Evolutionary conservation across 1,140 invertebrate species (phyloP).

Genomic region (Idris sp.): DNA sequence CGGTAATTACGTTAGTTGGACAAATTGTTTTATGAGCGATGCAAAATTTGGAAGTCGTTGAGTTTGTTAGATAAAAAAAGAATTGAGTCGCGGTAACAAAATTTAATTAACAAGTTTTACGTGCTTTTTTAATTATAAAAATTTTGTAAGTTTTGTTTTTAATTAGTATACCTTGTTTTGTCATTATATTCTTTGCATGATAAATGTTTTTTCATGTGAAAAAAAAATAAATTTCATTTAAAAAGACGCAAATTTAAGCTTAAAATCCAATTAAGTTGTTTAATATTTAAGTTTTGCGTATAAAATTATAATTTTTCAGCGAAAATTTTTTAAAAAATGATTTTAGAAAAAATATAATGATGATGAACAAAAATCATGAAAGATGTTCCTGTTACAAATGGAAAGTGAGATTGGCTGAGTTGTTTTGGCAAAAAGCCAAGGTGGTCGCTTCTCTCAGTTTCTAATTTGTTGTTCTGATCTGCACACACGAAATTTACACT

Average conservation of each 20-base stretch:
- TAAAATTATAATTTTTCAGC: too few relatives aligned
- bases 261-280: too few relatives aligned
- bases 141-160: neutral
- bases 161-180: too few relatives aligned
- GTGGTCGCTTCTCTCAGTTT: slow-evolving; percentile 58
- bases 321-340: too few relatives aligned
- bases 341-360: too few relatives aligned
- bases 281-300: too few relatives aligned
- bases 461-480: slow-evolving; percentile 51
- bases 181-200: too few relatives aligned
- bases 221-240: too few relatives aligned
- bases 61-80: slow-evolving; percentile 29
- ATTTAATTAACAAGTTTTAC: slow-evolving; percentile 38
- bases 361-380: too few relatives aligned
- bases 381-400: slow-evolving; percentile 66
- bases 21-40: slow-evolving; percentile 38
- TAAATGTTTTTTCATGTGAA: too few relatives aligned
- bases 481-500: slow-evolving; percentile 66
- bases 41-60: slow-evolving; percentile 34
- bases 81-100: slow-evolving; percentile 14
- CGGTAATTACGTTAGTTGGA: slow-evolving; percentile 28
- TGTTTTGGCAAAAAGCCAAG: slow-evolving; percentile 66
- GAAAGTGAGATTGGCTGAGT: slow-evolving; percentile 71
- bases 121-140: slow-evolving; percentile 16
- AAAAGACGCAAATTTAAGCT: too few relatives aligned